Conservation (phyloP, 23 tunicate genomes). For the Corella eumyota region DNA sequence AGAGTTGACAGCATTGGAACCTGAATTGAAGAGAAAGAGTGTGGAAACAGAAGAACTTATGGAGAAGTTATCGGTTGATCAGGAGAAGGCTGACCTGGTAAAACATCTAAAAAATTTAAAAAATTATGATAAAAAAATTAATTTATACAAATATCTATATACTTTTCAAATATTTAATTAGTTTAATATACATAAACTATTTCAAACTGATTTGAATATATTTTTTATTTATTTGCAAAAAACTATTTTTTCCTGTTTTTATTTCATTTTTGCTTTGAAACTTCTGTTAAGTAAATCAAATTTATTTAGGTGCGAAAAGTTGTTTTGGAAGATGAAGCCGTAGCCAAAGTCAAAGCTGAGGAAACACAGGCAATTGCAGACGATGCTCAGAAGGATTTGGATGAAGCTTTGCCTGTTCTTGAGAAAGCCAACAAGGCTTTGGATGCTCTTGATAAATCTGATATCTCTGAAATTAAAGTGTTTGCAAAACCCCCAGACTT, state of each 20-base stretch:
- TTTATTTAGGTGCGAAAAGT: slow-evolving; percentile 94
- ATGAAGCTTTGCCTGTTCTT: slow-evolving; percentile 85
- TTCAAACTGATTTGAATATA: too few relatives aligned
- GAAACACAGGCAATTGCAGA: slow-evolving; percentile 98
- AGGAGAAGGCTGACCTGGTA: slow-evolving; percentile 93
- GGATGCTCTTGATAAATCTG: slow-evolving; percentile 86
- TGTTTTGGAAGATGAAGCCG: slow-evolving; percentile 94
- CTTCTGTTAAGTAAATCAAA: too few relatives aligned
- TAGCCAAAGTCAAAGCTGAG: slow-evolving; percentile 91
- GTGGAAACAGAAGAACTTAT: slow-evolving; percentile 87
- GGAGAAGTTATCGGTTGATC: slow-evolving; percentile 77
- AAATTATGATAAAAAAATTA: too few relatives aligned
- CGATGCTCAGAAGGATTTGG: slow-evolving; percentile 90
- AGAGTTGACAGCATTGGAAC: slow-evolving; percentile 89
- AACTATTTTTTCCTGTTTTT: too few relatives aligned
- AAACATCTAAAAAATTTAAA: too few relatives aligned
- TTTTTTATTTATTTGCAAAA: too few relatives aligned
- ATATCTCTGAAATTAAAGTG: slow-evolving; percentile 88
- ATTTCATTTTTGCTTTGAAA: too few relatives aligned
- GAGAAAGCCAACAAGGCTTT: slow-evolving; percentile 85
- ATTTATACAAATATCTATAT: too few relatives aligned
- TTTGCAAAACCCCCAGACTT: slow-evolving; percentile 94
- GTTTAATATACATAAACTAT: too few relatives aligned
- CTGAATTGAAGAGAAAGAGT: slow-evolving; percentile 81
- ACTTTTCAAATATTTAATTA: background rate